Conservation (phyloP, 2,113 vertebrate species). For the Dolichallabes microphthalmus region DNA sequence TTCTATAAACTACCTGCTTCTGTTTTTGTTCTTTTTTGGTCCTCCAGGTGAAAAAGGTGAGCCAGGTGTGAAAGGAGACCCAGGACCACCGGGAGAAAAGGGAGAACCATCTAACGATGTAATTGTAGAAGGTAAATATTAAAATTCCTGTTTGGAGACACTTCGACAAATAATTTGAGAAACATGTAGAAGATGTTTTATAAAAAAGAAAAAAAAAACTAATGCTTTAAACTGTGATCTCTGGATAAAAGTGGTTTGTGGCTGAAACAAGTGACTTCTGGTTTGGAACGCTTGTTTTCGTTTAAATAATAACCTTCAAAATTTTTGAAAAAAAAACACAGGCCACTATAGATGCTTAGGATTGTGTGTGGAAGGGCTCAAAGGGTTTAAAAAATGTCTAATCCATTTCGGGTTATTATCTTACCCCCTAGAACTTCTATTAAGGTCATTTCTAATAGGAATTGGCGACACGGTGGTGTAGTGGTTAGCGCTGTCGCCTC, state of each 20-base stretch:
- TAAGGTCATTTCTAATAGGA: neutral
- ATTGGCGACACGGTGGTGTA: no score
- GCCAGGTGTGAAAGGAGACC: constrained; percentile 63
- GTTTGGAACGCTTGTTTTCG: neutral
- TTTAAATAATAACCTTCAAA: no score
- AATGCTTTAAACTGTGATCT: neutral
- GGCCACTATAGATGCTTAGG: no score
- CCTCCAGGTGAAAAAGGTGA: constrained; percentile 68
- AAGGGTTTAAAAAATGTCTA: no score
- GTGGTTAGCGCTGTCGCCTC: no score
- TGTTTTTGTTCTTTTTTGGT: constrained; percentile 46
- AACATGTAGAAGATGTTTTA: neutral
- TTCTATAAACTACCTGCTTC: neutral
- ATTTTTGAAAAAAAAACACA: no score
- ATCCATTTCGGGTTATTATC: no score
- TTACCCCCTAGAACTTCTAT: neutral
- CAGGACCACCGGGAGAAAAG: constrained; percentile 83
- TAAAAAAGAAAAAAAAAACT: neutral
- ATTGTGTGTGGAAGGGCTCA: no score
- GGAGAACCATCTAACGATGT: constrained; percentile 77
- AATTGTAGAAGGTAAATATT: constrained; percentile 61
- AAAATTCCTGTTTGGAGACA: neutral
- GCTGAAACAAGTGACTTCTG: neutral
- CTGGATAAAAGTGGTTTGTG: neutral
- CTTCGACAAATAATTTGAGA: neutral